A percentile compares a stretch with the other conserved stretches of the same genome.
Evolutionary conservation across 2,888 invertebrate genomes (phyloP).

Genomic region (Drepanosiphum platanoidis): DNA sequence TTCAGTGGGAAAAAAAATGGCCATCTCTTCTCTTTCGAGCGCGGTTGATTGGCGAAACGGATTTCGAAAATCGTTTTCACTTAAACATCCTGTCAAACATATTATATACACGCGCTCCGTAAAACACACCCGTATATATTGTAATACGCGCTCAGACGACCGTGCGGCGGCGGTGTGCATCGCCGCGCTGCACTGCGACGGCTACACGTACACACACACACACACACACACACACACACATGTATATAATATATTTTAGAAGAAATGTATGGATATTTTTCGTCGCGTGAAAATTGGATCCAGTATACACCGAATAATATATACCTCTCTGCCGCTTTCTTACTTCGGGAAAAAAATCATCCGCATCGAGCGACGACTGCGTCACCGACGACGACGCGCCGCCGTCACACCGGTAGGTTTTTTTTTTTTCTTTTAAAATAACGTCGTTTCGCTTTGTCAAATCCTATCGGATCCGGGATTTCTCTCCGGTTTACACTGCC

Average conservation of each 20-base stretch:
- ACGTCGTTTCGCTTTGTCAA: background rate
- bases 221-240: too few species aligned
- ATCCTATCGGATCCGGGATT: background rate
- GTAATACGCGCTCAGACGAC: background rate
- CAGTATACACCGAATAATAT: background rate
- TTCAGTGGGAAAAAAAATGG: background rate
- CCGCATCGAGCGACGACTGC: background rate
- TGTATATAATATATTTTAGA: background rate
- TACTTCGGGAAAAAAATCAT: too few species aligned
- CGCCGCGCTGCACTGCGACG: too few species aligned
- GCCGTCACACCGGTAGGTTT: too few species aligned
- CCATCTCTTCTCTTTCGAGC: background rate
- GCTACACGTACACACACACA: too few species aligned
- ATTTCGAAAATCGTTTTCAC: conserved; percentile 42
- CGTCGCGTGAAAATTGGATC: conserved; percentile 32
- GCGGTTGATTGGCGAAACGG: conserved; percentile 8
- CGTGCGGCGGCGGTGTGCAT: too few species aligned
- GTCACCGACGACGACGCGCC: too few species aligned
- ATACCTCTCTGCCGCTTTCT: conserved; percentile 17
- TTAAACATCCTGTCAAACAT: conserved; percentile 37
- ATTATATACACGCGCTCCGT: background rate
- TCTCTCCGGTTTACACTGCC: background rate
- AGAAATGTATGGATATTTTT: background rate
- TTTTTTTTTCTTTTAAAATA: too few species aligned
- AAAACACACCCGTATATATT: background rate